Percentiles rank a stretch among this genome's conserved stretches.
Conservation (phyloP, 35 echinoderm and acorn worm genomes). For the Strongylocentrotus purpuratus region DNA sequence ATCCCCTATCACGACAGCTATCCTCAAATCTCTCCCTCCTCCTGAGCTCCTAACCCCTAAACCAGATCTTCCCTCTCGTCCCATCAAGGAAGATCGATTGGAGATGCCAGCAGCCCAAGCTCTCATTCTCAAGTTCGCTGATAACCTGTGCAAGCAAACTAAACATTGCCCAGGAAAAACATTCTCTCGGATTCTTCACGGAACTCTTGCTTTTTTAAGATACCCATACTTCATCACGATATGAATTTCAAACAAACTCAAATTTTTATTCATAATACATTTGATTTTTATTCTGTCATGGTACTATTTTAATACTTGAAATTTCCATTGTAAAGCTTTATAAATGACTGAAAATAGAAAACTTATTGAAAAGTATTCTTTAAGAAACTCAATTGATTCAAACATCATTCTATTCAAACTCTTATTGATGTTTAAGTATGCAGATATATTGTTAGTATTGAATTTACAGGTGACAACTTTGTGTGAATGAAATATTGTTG, state of each 20-base stretch:
- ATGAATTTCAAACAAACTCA: slow-evolving; percentile 1
- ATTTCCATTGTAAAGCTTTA: background rate
- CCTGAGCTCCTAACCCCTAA: slow-evolving; percentile 18
- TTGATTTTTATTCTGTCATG: background rate
- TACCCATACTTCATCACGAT: slow-evolving; percentile 62
- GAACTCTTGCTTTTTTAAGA: slow-evolving; percentile 66
- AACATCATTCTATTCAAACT: background rate
- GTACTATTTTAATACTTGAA: background rate
- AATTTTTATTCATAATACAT: background rate
- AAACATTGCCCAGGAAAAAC: slow-evolving; percentile 59
- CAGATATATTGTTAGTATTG: too few relatives aligned
- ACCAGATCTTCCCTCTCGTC: background rate
- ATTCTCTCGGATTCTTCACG: slow-evolving; percentile 68
- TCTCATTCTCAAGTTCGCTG: background rate
- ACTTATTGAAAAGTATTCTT: background rate
- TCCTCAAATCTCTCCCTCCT: slow-evolving; percentile 18
- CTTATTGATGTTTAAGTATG: too few relatives aligned
- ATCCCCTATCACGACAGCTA: background rate
- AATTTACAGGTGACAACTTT: too few relatives aligned
- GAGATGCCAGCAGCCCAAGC: background rate
- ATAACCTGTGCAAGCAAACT: slow-evolving; percentile 48
- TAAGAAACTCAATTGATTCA: background rate
- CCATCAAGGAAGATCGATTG: background rate
- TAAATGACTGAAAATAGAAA: background rate
- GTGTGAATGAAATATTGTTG: background rate